Percentiles rank a stretch among this genome's conserved stretches.
phyloP scores from a whole-genome alignment of 2,888 invertebrate genomes.

The Deilephila porcellus region DNA sequence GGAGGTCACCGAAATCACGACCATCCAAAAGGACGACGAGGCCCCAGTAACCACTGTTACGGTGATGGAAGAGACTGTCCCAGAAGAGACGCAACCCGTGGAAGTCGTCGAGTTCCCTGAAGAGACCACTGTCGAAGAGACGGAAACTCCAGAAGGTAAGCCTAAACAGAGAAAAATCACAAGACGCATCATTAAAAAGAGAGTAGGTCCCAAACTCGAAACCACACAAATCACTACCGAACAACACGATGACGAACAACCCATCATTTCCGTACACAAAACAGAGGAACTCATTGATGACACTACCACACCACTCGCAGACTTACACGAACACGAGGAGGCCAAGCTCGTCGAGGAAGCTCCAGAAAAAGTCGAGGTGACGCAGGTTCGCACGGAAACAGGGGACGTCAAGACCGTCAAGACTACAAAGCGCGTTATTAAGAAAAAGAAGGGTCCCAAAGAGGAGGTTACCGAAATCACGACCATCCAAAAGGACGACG shows the following conservation, averaged over 20 bases:
- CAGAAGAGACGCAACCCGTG: conserved; percentile 15
- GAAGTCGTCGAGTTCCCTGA: conserved; percentile 30
- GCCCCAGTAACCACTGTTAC: conserved; percentile 35
- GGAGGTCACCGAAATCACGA: conserved; percentile 44
- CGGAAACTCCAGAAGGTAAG: conserved; percentile 41
- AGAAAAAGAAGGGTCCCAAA: conserved; percentile 63
- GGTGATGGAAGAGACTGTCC: conserved; percentile 29
- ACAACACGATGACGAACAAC: conserved; percentile 73
- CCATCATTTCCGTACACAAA: conserved; percentile 66
- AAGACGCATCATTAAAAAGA: conserved; percentile 68
- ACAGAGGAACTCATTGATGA: conserved; percentile 59
- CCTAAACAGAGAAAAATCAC: conserved; percentile 40
- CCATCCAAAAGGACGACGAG: conserved; percentile 39
- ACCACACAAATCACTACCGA: conserved; percentile 60
- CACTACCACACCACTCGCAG: conserved; percentile 39
- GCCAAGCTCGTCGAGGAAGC: conserved; percentile 49
- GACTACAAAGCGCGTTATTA: conserved; percentile 54
- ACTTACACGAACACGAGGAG: conserved; percentile 38
- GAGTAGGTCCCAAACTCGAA: conserved; percentile 50
- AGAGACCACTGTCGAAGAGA: conserved; percentile 44
- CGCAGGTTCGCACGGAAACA: conserved; percentile 43
- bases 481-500: conserved; percentile 67
- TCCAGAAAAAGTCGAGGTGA: conserved; percentile 38
- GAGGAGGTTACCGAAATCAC: conserved; percentile 73
- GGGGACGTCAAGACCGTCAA: conserved; percentile 61